Percentiles rank a stretch among this genome's conserved stretches.
Evolutionary conservation across 2,888 invertebrate genomes (phyloP).

Genomic region (Lycocerus yunnanus): DNA sequence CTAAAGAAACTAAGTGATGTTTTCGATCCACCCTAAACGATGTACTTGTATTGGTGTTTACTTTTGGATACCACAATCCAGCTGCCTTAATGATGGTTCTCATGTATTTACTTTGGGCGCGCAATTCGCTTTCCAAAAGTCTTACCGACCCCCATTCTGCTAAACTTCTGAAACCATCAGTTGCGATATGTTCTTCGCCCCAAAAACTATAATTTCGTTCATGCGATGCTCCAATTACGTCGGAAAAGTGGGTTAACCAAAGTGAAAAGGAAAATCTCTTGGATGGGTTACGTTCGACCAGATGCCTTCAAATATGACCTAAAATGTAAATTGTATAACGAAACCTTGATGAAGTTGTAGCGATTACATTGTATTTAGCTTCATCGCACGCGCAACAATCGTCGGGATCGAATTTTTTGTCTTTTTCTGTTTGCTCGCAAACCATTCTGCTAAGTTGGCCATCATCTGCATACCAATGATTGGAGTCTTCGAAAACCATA

Average conservation of each 20-base stretch:
- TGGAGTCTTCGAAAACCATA: constrained; percentile 80
- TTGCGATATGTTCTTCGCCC: constrained; percentile 85
- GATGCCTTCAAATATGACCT: constrained; percentile 87
- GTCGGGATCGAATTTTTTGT: constrained; percentile 60
- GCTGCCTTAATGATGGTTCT: constrained; percentile 87
- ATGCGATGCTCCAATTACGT: constrained; percentile 94
- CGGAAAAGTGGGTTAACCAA: constrained; percentile 95
- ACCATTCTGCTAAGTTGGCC: constrained; percentile 78
- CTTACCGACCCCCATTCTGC: constrained; percentile 92
- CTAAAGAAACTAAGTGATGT: constrained; percentile 85
- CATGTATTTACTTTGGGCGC: constrained; percentile 75
- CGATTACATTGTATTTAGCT: constrained; percentile 85
- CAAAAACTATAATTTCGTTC: constrained; percentile 88
- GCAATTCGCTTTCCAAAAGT: constrained; percentile 86
- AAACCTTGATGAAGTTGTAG: background rate
- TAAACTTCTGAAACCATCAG: constrained; percentile 81
- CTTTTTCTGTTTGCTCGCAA: constrained; percentile 75
- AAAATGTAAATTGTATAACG: constrained; percentile 24
- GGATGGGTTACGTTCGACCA: constrained; percentile 97
- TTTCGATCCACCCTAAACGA: constrained; percentile 82
- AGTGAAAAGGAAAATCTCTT: constrained; percentile 87
- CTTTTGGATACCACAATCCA: constrained; percentile 88
- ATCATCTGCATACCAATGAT: constrained; percentile 89
- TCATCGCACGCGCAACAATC: constrained; percentile 95
- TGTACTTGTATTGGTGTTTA: constrained; percentile 81